phyloP scores from a whole-genome alignment of 1,140 invertebrate species.

The Nasonia longicornis region DNA sequence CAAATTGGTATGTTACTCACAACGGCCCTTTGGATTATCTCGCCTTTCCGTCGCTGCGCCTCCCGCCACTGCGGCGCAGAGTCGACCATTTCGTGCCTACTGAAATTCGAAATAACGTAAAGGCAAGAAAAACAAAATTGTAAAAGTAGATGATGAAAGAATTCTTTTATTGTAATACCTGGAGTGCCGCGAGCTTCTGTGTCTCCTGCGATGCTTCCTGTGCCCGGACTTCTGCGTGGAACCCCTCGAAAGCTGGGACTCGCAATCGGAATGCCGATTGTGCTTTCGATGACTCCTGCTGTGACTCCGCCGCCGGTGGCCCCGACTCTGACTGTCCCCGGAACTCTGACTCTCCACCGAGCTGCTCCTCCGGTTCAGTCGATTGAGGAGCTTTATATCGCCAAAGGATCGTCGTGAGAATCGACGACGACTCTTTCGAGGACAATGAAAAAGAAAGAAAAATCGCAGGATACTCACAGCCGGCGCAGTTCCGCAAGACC shows the following conservation, averaged over 20 bases:
- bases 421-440: not conserved
- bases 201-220: slow-evolving; percentile 77
- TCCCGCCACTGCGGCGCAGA: slow-evolving; percentile 89
- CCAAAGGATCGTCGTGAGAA: not conserved
- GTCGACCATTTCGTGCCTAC: slow-evolving; percentile 81
- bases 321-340: slow-evolving; percentile 67
- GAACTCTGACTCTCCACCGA: slow-evolving; percentile 90
- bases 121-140: not conserved
- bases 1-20: slow-evolving; percentile 53
- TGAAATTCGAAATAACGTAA: slow-evolving; percentile 45
- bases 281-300: slow-evolving; percentile 80
- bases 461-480: slow-evolving; percentile 56
- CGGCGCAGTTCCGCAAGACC: slow-evolving; percentile 71
- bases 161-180: slow-evolving; percentile 45
- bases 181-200: slow-evolving; percentile 70
- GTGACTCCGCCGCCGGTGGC: slow-evolving; percentile 66
- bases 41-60: slow-evolving; percentile 80
- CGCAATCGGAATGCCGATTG: slow-evolving; percentile 86
- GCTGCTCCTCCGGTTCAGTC: slow-evolving; percentile 68
- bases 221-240: slow-evolving; percentile 79
- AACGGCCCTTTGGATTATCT: slow-evolving; percentile 70
- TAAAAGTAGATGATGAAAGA: not conserved
- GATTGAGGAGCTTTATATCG: slow-evolving; percentile 64
- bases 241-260: slow-evolving; percentile 87
- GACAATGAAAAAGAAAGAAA: not conserved